Evolutionary conservation across 1,140 invertebrate species (phyloP).

Genomic region (Maconellicoccus hirsutus): DNA sequence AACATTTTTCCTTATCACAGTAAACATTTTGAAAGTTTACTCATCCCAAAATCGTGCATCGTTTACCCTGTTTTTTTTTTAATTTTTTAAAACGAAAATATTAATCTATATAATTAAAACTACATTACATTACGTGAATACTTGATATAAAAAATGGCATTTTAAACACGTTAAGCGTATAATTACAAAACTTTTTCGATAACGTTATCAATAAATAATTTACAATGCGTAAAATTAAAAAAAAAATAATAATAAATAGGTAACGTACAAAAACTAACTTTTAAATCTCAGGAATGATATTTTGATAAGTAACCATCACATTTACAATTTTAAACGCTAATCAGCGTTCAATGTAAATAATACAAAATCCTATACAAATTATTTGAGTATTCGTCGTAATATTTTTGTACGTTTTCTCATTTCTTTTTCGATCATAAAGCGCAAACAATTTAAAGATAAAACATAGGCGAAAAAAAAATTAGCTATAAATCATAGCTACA

Average conservation of each 20-base stretch:
- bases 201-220: background rate
- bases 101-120: no score
- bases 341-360: background rate
- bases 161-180: slow-evolving; percentile 1
- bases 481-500: background rate
- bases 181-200: background rate
- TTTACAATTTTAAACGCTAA: background rate
- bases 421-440: background rate
- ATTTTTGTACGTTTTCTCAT: background rate
- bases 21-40: slow-evolving; percentile 14
- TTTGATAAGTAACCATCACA: background rate
- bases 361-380: background rate
- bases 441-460: background rate
- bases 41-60: background rate
- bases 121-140: no score
- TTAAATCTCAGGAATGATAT: slow-evolving; percentile 3
- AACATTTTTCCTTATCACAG: background rate
- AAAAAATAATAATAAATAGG: slow-evolving; percentile 2
- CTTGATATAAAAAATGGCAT: background rate
- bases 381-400: background rate
- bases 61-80: no score
- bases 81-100: no score
- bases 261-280: slow-evolving; percentile 19
- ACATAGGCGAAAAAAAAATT: background rate
- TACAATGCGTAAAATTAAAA: background rate